Evolutionary conservation across 2,888 invertebrate species (phyloP), one percentile per base, ranked within the genome.

Genomic region (Conistra vaccinii): DNA sequence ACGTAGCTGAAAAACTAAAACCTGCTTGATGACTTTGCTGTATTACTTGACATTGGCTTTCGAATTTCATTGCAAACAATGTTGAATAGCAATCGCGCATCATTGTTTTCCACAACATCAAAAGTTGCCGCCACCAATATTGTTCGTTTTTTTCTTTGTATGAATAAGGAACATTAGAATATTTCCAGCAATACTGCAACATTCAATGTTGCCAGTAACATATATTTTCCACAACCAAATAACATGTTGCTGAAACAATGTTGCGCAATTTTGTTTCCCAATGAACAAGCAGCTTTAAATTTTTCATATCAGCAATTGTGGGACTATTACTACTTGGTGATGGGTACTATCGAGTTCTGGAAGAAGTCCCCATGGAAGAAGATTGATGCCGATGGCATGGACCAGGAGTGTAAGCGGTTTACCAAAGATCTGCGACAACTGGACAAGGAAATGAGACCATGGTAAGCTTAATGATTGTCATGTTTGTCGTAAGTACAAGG

Each of bases 361-460:
- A 99, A 99, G 93, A 98, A 97, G 77, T 99, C 99, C 0, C 97
- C 98, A 0, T 99, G 99, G 99, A 98, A 98, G 90, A 98, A 98
- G 91, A 98, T 99, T 78, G 99, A 99, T 89, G 98, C 99, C 3
- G 99, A 99, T 89, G 97, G 97, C 71, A 99, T 99, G 98, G 99
- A 99, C 91, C 98, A 98, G 93, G 99, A 99, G 91, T 98, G 99
- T 94, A 99, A 99, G 93, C 98, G 98, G 88, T 98, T 99, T 91
- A 98, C 98, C 1, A 99, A 99, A 90, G 99, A 99, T 87, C 93
- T 99, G 48, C 97, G 98, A 85, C 97, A 97, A 48, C 95, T 99
- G 89, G 98, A 98, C 79, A 99, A 99, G 89, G 98, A 98, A 83
- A 97, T 98, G 92, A 97, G 98, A 91, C 91, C 88, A 69, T 98